phyloP scores from a whole-genome alignment of 2,888 invertebrate genomes.

The Nematopogon swammerdamellus region DNA sequence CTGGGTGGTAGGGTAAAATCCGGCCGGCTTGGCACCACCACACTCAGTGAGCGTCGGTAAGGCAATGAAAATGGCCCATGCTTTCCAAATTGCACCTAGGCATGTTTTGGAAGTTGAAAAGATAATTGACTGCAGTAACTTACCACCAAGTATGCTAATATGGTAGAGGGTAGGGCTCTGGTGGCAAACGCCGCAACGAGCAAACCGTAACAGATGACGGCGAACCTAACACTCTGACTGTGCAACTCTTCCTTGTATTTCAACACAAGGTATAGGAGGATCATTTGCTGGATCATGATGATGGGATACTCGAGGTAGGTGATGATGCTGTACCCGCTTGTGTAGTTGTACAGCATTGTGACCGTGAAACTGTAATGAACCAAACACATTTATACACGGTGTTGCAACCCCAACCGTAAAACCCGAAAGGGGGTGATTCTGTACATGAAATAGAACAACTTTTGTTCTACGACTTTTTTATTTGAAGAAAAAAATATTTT shows the following conservation, averaged over 20 bases:
- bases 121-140: constrained; percentile 22
- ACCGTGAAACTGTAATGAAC: constrained; percentile 77
- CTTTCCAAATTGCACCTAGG: too few species aligned
- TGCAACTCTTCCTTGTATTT: constrained; percentile 62
- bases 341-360: constrained; percentile 77
- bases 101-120: constrained; percentile 13
- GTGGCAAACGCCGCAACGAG: constrained; percentile 21
- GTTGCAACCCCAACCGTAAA: too few species aligned
- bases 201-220: constrained; percentile 26
- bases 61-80: too few species aligned
- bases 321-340: constrained; percentile 67
- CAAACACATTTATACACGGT: too few species aligned
- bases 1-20: too few species aligned
- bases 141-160: constrained; percentile 64
- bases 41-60: too few species aligned
- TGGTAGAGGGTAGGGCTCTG: constrained; percentile 36
- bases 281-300: constrained; percentile 70
- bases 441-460: too few species aligned
- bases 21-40: too few species aligned
- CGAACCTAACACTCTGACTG: constrained; percentile 22
- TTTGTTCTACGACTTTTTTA: too few species aligned
- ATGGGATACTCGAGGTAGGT: constrained; percentile 85
- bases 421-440: too few species aligned
- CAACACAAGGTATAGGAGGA: constrained; percentile 68
- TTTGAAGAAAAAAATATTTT: too few species aligned